Evolutionary conservation across 1,140 invertebrate genomes (phyloP).

Genomic region (Anastrepha obliqua): DNA sequence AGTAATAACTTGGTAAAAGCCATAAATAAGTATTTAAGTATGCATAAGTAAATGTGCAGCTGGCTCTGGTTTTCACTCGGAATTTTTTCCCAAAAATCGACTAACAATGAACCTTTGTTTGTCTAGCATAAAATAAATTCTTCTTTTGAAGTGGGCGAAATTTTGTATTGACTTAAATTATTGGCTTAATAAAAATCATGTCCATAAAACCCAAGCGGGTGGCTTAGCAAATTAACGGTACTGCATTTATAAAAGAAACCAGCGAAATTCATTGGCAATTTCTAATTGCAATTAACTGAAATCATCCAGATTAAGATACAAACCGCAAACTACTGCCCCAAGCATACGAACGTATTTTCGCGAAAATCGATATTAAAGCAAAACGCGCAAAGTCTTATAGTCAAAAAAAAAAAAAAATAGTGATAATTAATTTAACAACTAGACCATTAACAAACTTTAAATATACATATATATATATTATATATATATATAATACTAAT

Average conservation of each 20-base stretch:
- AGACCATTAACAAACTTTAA: too few relatives aligned
- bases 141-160: not conserved
- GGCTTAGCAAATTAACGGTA: too few relatives aligned
- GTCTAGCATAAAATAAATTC: not conserved
- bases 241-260: not conserved
- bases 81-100: not conserved
- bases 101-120: not conserved
- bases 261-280: not conserved
- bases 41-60: not conserved
- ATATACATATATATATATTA: too few relatives aligned
- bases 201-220: too few relatives aligned
- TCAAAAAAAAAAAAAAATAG: too few relatives aligned
- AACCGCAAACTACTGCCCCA: too few relatives aligned
- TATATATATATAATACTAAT: too few relatives aligned
- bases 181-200: too few relatives aligned
- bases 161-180: not conserved
- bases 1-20: not conserved
- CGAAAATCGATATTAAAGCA: too few relatives aligned
- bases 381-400: too few relatives aligned
- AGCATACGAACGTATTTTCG: too few relatives aligned
- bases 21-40: not conserved
- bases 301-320: not conserved
- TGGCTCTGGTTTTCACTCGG: not conserved
- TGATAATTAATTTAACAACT: too few relatives aligned
- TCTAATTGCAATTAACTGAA: conserved; percentile 2